Conservation (phyloP, 2,797 vertebrate species). For the Danio jaintianensis region DNA sequence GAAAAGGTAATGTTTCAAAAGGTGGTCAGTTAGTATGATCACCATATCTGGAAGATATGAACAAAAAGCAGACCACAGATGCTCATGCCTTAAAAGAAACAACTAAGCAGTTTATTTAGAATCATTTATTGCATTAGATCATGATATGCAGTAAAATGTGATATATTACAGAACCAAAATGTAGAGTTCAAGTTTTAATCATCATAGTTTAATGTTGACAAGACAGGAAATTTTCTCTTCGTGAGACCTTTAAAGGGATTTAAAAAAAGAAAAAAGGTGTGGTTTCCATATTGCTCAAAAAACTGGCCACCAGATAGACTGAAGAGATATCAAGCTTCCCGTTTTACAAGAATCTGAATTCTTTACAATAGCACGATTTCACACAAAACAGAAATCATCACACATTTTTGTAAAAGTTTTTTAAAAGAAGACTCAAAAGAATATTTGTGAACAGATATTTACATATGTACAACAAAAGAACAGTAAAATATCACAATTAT, state of each 20-base stretch:
- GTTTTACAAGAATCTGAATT: not conserved
- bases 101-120: not conserved
- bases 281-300: not conserved
- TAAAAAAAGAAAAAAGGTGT: not conserved
- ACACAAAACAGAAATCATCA: not conserved
- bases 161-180: not conserved
- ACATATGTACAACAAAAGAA: not conserved
- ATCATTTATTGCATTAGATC: slow-evolving; percentile 14
- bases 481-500: not conserved
- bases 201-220: not conserved
- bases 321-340: not conserved
- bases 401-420: not conserved
- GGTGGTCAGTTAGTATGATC: too few relatives aligned
- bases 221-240: slow-evolving; percentile 1
- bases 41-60: too few relatives aligned
- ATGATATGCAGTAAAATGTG: not conserved
- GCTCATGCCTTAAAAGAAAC: not conserved
- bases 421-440: not conserved
- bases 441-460: slow-evolving; percentile 10
- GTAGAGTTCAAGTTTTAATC: not conserved
- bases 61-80: not conserved
- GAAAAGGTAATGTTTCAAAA: too few relatives aligned
- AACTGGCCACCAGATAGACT: not conserved
- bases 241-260: not conserved
- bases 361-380: not conserved